Evolutionary conservation across 1,140 invertebrate genomes (phyloP).

Genomic region (Ridgeia piscesae): DNA sequence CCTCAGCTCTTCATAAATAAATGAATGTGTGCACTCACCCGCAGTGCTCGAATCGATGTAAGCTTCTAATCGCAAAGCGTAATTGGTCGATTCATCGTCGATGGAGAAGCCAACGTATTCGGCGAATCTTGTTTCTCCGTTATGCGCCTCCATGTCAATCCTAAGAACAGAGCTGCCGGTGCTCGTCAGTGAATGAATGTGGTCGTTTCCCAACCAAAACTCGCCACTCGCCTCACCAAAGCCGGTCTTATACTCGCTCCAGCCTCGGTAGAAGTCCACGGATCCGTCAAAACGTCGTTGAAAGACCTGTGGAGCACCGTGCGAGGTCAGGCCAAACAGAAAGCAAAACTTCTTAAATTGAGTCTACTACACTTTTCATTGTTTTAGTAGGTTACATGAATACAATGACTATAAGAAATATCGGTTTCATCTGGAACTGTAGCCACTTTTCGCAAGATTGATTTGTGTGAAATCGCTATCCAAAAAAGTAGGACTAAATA

Average conservation of each 20-base stretch:
- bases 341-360: too few species aligned
- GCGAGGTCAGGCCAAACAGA: neutral
- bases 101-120: neutral
- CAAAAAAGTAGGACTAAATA: too few species aligned
- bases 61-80: neutral
- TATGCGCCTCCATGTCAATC: neutral
- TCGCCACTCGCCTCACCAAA: neutral
- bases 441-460: too few species aligned
- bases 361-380: too few species aligned
- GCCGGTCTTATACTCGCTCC: neutral
- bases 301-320: neutral
- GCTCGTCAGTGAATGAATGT: neutral
- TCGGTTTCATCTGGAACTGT: too few species aligned
- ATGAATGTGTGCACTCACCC: neutral
- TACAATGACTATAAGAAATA: too few species aligned
- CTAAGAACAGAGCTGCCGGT: neutral
- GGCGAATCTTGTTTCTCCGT: neutral
- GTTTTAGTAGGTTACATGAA: too few species aligned
- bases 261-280: neutral
- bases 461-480: too few species aligned
- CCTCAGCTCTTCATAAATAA: neutral
- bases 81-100: neutral
- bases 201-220: neutral
- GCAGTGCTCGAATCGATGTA: neutral
- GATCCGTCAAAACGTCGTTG: neutral